Evolutionary conservation across 1,140 invertebrate genomes (phyloP), one percentile per base, ranked within the genome.

Genomic region (Drosophila sp.): DNA sequence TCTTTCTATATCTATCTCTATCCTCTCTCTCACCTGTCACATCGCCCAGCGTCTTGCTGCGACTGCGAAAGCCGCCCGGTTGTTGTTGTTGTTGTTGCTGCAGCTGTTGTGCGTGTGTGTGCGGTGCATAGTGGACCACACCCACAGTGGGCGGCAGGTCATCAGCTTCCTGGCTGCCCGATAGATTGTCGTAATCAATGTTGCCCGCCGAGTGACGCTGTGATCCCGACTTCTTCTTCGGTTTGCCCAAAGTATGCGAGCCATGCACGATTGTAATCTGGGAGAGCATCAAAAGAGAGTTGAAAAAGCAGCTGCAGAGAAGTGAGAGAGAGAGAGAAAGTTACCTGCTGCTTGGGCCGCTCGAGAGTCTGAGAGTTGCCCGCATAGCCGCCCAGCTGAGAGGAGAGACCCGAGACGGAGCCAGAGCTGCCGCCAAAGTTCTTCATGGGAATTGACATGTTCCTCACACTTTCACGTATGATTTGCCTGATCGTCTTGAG

Each of bases 401-500:
- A 79, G 27, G 84, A 78, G 14, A 87, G 73, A 7, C 86, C 91
- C 45, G 91, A 91, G 8, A 92, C 90, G 43, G 91, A 91, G 34
- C 80, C 83, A 0, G 75, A 84, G 72, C 92, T 92, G 53, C 91
- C 73, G 36, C 93, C 93, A 38, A 94, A 95, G 78, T 96, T 96
- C 32, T 95, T 96, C 67, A 95, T 95, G 65, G 97, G 97, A 92
- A 98, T 96, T 83, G 96, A 97, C 97, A 98, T 98, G 87, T 98
- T 98, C 74, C 97, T 94, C 8, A 98, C 97, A 62, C 97, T 97
- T 92, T 99, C 98, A 61, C 98, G 94, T 70, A 99, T 99, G 41
- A 98, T 99, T 93, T 99, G 97, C 54, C 98, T 94, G 77, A 99
- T 99, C 46, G 97, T 98, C 92, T 97, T 98, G 72, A 99, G 94